Evolutionary conservation across 2,113 vertebrate species (phyloP), one percentile per base, ranked within the genome.

Genomic region (Hippocampus comes): DNA sequence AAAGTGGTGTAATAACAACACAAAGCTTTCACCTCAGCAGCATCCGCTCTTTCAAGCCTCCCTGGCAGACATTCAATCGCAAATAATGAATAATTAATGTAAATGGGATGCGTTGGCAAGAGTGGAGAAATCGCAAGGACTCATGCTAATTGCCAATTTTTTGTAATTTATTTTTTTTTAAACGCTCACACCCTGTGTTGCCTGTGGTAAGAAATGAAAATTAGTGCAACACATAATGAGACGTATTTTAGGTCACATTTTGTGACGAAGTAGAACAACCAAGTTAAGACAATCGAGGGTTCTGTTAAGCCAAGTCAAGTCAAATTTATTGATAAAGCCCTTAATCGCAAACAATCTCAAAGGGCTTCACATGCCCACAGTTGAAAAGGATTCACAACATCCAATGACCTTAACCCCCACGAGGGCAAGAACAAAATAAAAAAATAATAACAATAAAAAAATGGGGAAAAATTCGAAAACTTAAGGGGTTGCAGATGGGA

Each of bases 21-120:
- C 69, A 76, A 75, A 73, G 48, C 78, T 83, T 77, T 82, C 81
- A 76, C 77, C 67, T 25, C 84, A 85, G 68, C 77, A 81, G 51
- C 74, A 69, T 79, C 70, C 71, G 78, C 63, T 71, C 73, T 72
- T 49, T 68, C 66, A 61, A 73, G 71, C 69, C 76, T 74, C 65
- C 49, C 78, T 85, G 82, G 80, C 85, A 63, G 61, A 71, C 75
- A 89, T 41, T 65, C 70, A 77, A 76, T 51, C 75, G 46, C 78
- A 89, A 78, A 63, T 70, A 87, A 92, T 92, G 89, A 91, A 92
- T 93, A 89, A 92, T 91, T 89, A 76, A 92, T 90, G 83, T 74
- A 82, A 87, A 89, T 82, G 87, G 88, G 82, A 87, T 89, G 88
- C 86, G 88, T 90, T 89, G 90, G 86, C 84, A 85, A 82, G 87